Conservation (phyloP, 2,797 vertebrate genomes). For the Phyllotis vaccarum region DNA sequence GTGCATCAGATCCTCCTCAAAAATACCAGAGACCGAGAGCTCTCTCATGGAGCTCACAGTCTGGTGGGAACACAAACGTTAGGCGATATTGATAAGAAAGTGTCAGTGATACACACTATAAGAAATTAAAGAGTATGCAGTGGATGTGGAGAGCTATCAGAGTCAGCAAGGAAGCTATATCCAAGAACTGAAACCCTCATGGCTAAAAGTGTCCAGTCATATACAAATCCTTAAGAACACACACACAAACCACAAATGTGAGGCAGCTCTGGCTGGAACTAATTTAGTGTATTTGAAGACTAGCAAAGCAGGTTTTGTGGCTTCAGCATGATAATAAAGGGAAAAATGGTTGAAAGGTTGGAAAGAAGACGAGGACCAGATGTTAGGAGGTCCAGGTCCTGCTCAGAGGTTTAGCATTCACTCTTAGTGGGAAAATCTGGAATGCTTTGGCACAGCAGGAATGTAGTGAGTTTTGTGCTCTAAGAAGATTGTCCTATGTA, state of each 20-base stretch:
- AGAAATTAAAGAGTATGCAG: neutral
- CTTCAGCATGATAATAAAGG: neutral
- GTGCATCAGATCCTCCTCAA: neutral
- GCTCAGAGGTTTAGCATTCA: neutral
- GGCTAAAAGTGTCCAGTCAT: neutral
- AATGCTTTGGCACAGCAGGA: neutral
- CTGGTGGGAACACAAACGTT: neutral
- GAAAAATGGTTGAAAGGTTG: neutral
- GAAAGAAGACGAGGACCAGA: neutral
- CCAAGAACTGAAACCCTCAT: neutral
- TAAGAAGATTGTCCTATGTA: neutral
- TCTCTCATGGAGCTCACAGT: neutral
- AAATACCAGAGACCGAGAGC: neutral
- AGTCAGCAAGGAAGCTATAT: neutral
- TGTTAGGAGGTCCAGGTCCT: neutral
- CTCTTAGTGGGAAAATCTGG: neutral
- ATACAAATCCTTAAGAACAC: neutral
- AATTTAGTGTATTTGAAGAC: slow-evolving; percentile 25
- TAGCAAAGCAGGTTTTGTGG: neutral
- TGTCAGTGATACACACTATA: neutral
- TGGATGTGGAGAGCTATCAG: neutral
- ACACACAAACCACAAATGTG: neutral
- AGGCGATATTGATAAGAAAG: neutral
- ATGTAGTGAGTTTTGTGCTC: neutral
- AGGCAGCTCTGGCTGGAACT: neutral